These are phyloP conservation scores for Synergus japonicus DNA, from an alignment of 2,888 invertebrate species.

Conservation along the genomic window DNA sequence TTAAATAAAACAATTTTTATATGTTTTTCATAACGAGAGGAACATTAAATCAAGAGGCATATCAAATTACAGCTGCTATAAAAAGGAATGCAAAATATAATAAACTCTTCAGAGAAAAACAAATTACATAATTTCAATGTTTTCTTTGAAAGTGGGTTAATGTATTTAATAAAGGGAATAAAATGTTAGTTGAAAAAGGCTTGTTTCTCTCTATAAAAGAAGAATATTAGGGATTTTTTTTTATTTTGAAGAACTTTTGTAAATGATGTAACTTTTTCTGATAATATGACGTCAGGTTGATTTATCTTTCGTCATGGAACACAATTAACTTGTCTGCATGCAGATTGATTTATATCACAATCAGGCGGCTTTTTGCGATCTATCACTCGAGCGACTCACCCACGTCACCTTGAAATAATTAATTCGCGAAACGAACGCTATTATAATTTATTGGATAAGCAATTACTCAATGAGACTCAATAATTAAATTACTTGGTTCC, in stretches of 20 bases:
- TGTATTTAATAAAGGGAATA: too few species aligned
- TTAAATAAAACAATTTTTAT: neutral
- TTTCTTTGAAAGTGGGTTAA: too few species aligned
- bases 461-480: constrained; percentile 4
- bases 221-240: neutral
- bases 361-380: constrained; percentile 6
- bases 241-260: neutral
- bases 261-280: neutral
- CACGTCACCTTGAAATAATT: constrained; percentile 28
- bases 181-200: too few species aligned
- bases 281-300: neutral
- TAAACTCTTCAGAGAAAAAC: neutral
- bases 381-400: constrained; percentile 2
- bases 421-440: neutral
- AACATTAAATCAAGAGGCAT: constrained; percentile 2
- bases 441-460: neutral
- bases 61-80: neutral
- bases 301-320: neutral
- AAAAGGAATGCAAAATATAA: neutral
- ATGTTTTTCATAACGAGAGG: constrained; percentile 17
- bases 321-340: constrained; percentile 1
- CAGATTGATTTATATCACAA: neutral
- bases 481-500: constrained; percentile 15
- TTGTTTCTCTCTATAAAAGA: too few species aligned
- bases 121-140: too few species aligned